Evolutionary conservation across 1,140 invertebrate genomes (phyloP), one percentile per base, ranked within the genome.

Genomic region (Mya arenaria): DNA sequence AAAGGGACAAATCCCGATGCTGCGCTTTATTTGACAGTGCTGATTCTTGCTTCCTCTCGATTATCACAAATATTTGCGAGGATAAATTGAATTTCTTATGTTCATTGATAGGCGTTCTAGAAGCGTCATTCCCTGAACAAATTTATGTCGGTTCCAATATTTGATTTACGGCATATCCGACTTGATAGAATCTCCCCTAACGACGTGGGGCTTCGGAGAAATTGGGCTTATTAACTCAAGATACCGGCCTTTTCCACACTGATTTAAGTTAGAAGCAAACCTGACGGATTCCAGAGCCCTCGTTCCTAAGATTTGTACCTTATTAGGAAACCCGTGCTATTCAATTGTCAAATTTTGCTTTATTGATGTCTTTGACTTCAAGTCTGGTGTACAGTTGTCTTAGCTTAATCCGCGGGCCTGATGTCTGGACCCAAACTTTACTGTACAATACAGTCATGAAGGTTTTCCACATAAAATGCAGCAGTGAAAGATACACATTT

Each of bases 41-140:
- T 56, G 69, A 66, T 28, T 82, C 48, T 66, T 30, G 69, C 41
- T 32, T 39, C 36, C 34, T 17, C 37, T 15, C 48, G 58, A 82
- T 73, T 82, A 82, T 66, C 62, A 41, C 25, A 17, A 28, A 23
- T 39, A 52, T 44, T 52, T 41, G 60, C 69, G 71, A 60, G 60
- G 58, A 66, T 44, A 73, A 82, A 82, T 82, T 82, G 69, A 82
- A 82, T 82, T 74, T 60, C 58, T 73, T 74, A 62, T 79, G 25
- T 25, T 66, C 55, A 74, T 52, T 66, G 68, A 82, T 52, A 73
- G 69, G 39, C 44, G 44, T 65, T 39, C 69, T 56, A 36, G 32
- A 63, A 68, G 62, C 48, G 72, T 73, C 79, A 82, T 82, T 82
- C 62, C 79, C 58, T 44, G 58, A 73, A 71, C 71, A 82, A 73